Base-by-base conservation (phyloP, 2,888 invertebrate species). In the Trissolcus brochymenae region DNA sequence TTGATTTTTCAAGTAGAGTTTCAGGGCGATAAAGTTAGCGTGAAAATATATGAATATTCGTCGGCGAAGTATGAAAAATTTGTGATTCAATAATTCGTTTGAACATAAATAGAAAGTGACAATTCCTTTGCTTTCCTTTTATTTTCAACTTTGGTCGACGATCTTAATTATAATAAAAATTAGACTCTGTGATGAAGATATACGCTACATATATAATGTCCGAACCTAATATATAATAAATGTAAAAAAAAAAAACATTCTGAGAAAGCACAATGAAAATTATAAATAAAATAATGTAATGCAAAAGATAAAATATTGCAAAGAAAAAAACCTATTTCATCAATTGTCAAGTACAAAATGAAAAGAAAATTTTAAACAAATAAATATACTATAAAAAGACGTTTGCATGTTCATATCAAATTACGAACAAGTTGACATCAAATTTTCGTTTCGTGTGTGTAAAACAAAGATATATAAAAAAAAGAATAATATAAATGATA, bases 151-250 rank as follows among this genome's bases (percentile, higher is more conserved):
- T 67, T 60, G 65, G 46, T 78, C 59, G 78, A 62, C 80, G 79
- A 79, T n/a, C n/a, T n/a, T n/a, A n/a, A n/a, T 77, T 64, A 65
- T 77, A 70, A 80, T 73, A 51, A 51, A 46, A 16, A 81, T 74
- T 81, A 68, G 74, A 79, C 79, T 78, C 82, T 83, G 80, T 80
- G 80, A 81, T 80, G 79, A 80, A 55, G 66, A 78, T 80, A 62
- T 79, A 73, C 76, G 75, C 65, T 75, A 76, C 55, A 65, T 67
- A 66, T 51, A 53, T 67, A 57, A 70, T 73, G 62, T 65, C 66
- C 66, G 49, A 67, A 66, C 25, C 62, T 59, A 35, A 54, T 59
- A 67, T 61, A 53, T 46, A 62, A 16, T 49, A 55, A 40, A 57
- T 11, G 54, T 46, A 64, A 35, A 62, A 57, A n/a, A n/a, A 46